These are phyloP conservation scores for Meiosimyza platycephala DNA, from an alignment of 2,888 invertebrate species.

Conservation along the genomic window DNA sequence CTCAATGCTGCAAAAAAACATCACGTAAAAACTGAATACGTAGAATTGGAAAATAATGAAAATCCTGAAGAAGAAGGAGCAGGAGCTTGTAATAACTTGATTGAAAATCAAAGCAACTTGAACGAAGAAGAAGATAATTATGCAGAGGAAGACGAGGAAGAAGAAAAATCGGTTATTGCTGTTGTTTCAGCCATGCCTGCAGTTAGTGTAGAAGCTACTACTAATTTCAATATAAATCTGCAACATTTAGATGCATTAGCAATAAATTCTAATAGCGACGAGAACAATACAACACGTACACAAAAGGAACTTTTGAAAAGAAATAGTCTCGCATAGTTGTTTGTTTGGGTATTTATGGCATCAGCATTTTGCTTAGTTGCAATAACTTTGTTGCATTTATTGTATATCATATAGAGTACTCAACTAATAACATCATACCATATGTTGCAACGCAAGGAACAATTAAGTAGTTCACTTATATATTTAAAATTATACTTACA, in stretches of 20 bases:
- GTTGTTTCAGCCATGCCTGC: neutral
- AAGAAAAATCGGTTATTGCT: neutral
- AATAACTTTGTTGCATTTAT: constrained; percentile 16
- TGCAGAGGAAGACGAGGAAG: neutral
- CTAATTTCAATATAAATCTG: neutral
- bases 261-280: constrained; percentile 5
- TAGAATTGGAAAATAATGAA: constrained; percentile 62
- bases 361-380: neutral
- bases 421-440: too few relatives aligned
- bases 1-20: constrained; percentile 12
- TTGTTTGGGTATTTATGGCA: constrained; percentile 24
- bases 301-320: constrained; percentile 23
- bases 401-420: constrained; percentile 1
- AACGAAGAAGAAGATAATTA: neutral
- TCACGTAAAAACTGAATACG: constrained; percentile 32
- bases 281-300: neutral
- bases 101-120: neutral
- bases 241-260: constrained; percentile 12
- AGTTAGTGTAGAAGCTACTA: neutral
- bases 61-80: constrained; percentile 59
- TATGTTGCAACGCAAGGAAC: too few relatives aligned
- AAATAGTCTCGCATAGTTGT: constrained; percentile 37
- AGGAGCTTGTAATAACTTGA: constrained; percentile 13
- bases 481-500: too few relatives aligned
- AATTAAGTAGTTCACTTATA: too few relatives aligned